Conservation (phyloP, 2,113 vertebrate genomes). For the Himantopus leucocephalus region DNA sequence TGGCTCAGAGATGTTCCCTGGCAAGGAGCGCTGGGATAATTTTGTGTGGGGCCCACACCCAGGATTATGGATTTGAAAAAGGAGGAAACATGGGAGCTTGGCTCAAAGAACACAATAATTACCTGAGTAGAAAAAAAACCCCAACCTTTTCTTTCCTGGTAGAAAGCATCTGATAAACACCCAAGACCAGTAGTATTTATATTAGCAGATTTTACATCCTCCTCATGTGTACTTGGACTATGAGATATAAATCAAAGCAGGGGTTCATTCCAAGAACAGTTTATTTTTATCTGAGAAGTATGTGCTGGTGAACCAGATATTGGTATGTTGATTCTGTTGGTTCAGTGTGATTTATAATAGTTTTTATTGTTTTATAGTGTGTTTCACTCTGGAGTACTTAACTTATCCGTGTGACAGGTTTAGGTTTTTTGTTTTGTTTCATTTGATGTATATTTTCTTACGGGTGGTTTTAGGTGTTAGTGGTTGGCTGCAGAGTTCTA, state of each 20-base stretch:
- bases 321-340: conserved; percentile 8
- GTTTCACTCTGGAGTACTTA: background rate
- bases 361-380: background rate
- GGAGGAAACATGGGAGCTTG: background rate
- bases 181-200: conserved; percentile 43
- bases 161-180: conserved; percentile 50
- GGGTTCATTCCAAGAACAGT: conserved; percentile 58
- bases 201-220: conserved; percentile 58
- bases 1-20: background rate
- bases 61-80: conserved; percentile 24
- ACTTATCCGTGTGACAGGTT: background rate
- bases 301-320: conserved; percentile 27
- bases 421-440: background rate
- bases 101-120: conserved; percentile 12
- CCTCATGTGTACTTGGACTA: conserved; percentile 35
- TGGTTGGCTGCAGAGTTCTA: background rate
- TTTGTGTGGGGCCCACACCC: conserved; percentile 15
- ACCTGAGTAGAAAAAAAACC: conserved; percentile 4
- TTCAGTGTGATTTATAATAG: conserved; percentile 13
- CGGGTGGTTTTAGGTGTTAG: background rate
- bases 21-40: background rate
- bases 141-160: conserved; percentile 25
- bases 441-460: background rate
- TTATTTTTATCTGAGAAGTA: conserved; percentile 64
- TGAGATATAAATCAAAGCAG: conserved; percentile 47